Evolutionary conservation across 1,140 invertebrate genomes (phyloP), one percentile per base, ranked within the genome.

Genomic region (Galleria mellonella): DNA sequence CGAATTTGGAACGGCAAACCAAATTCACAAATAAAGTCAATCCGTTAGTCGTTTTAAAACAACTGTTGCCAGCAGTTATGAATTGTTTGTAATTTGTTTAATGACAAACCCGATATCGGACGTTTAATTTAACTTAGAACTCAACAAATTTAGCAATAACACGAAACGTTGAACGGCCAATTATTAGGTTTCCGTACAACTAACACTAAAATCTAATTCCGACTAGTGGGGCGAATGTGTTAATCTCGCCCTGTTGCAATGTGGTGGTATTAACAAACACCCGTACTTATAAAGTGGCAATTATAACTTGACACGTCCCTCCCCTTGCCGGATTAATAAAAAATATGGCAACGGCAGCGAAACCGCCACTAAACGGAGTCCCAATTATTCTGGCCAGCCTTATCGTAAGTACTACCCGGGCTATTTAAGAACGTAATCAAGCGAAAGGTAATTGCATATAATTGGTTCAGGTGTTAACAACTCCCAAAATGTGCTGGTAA

Each of bases 401-500:
- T 47, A 38, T 36, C 43, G 52, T 43, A 57, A 52, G 55, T 49
- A 52, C 43, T 46, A 48, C 42, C 45, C 46, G 14, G 38, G 45
- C 46, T 48, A 52, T 57, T 57, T 57, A 57, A 57, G 55, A 52
- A 57, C 42, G 55, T 46, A 57, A 52, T 52, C 55, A 50, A 52
- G 44, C 43, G 42, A 33, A 60, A 45, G 37, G 46, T 53, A 59
- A 60, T 60, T 51, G 47, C 43, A 54, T 50, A 55, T 55, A 63
- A 55, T 63, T 48, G 56, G 56, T 49, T 60, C 61, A 56, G 56
- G 56, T 55, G 56, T 47, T 47, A 60, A 54, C 48, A 53, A 51
- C 56, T 51, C 43, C 51, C 39, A 17, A 51, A 54, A 56, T 53
- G 47, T 56, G 47, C 36, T 42, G 40, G 45, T 47, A 53, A 58